Percentiles rank a stretch among this genome's conserved stretches.
Evolutionary conservation across 1,140 invertebrate genomes (phyloP).

Genomic region (Drosophila tristis): DNA sequence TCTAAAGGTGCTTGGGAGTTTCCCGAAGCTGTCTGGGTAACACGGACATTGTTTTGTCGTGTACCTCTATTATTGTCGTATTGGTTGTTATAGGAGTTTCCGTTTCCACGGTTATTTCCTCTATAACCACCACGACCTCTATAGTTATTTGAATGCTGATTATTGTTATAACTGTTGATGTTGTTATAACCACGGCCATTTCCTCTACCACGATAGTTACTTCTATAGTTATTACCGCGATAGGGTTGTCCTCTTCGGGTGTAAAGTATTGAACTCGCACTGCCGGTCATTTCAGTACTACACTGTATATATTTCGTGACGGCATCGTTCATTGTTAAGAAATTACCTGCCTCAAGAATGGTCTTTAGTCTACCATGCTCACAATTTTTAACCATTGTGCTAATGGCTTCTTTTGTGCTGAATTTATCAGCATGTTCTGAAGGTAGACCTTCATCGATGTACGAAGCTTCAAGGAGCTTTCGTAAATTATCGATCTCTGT

Average conservation of each 20-base stretch:
- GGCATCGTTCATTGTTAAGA: slow-evolving; percentile 1
- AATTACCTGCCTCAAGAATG: not conserved
- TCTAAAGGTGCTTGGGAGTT: too few species aligned
- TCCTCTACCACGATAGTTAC: not conserved
- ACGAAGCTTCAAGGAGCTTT: not conserved
- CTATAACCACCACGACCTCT: too few species aligned
- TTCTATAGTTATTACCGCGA: not conserved
- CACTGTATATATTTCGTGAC: slow-evolving; percentile 1
- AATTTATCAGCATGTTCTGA: slow-evolving; percentile 1
- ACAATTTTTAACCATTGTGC: too few species aligned
- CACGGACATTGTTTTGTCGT: too few species aligned
- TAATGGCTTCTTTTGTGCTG: too few species aligned
- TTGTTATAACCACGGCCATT: too few species aligned
- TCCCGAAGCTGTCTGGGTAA: too few species aligned
- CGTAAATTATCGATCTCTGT: not conserved
- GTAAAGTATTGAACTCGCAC: not conserved
- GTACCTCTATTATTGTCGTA: too few species aligned
- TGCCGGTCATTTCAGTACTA: not conserved
- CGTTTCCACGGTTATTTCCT: too few species aligned
- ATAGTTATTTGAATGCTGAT: too few species aligned
- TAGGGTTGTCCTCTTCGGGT: not conserved
- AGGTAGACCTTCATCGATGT: slow-evolving; percentile 3
- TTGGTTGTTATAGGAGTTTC: too few species aligned
- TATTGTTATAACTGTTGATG: too few species aligned
- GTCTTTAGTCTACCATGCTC: not conserved